phyloP scores from a whole-genome alignment of 1,140 invertebrate genomes.

The Heliconius hewitsoni region DNA sequence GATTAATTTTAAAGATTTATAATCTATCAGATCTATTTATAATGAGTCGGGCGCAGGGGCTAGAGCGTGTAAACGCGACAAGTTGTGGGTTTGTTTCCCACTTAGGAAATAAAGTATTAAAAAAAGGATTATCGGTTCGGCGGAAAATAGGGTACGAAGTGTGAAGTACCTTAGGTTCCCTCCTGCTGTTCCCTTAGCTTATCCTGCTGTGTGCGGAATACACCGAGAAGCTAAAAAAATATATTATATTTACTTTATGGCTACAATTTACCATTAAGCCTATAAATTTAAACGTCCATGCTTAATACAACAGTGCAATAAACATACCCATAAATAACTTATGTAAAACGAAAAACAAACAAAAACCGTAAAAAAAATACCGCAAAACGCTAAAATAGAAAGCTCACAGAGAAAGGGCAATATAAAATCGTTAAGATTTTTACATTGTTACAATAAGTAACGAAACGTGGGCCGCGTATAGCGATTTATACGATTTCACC shows the following conservation, averaged over 20 bases:
- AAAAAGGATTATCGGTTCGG: too few species aligned
- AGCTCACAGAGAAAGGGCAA: conserved; percentile 67
- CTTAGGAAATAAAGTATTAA: too few species aligned
- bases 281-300: neutral
- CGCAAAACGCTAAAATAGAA: conserved; percentile 49
- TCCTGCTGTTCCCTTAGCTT: too few species aligned
- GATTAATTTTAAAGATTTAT: too few species aligned
- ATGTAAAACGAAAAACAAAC: conserved; percentile 24
- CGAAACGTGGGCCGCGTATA: conserved; percentile 48
- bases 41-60: too few species aligned
- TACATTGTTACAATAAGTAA: conserved; percentile 59
- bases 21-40: too few species aligned
- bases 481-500: conserved; percentile 59
- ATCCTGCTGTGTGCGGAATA: too few species aligned
- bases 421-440: conserved; percentile 56
- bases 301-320: neutral
- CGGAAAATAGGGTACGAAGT: too few species aligned
- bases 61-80: too few species aligned
- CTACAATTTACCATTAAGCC: neutral
- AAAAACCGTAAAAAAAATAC: conserved; percentile 21
- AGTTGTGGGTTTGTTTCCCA: too few species aligned
- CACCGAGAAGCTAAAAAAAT: too few species aligned
- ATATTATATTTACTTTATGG: neutral
- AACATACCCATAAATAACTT: conserved; percentile 15
- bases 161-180: too few species aligned